phyloP scores from a whole-genome alignment of 2,113 vertebrate species.

The Genyomyrus donnyi region DNA sequence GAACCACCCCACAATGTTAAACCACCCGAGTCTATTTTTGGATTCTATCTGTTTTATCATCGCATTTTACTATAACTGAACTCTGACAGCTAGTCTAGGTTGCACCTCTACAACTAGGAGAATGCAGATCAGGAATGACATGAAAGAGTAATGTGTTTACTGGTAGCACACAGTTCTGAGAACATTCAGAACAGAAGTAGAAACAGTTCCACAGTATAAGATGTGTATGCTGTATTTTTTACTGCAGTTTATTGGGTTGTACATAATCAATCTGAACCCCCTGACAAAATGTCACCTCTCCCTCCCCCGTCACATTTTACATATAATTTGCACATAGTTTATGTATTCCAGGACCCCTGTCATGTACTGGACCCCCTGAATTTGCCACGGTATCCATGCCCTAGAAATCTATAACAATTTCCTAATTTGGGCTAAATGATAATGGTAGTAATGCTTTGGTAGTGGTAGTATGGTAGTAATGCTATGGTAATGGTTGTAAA shows the following conservation, averaged over 20 bases:
- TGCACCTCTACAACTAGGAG: too few relatives aligned
- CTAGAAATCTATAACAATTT: too few relatives aligned
- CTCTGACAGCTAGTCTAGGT: too few relatives aligned
- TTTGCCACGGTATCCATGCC: too few relatives aligned
- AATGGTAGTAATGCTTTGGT: neutral
- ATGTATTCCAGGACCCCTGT: too few relatives aligned
- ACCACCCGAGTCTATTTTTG: neutral
- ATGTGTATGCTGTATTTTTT: neutral
- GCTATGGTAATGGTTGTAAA: too few relatives aligned
- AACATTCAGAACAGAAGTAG: neutral
- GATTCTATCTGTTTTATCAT: neutral
- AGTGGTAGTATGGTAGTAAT: too few relatives aligned
- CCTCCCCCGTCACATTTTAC: too few relatives aligned
- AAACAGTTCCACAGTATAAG: neutral
- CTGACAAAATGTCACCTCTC: neutral
- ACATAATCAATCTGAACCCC: neutral
- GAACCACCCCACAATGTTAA: neutral
- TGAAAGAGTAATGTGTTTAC: neutral
- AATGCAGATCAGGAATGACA: too few relatives aligned
- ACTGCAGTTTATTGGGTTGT: neutral
- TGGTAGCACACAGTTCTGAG: neutral
- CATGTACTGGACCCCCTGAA: too few relatives aligned
- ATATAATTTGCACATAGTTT: neutral
- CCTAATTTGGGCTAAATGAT: neutral
- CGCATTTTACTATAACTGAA: neutral